Percentiles rank a stretch among this genome's conserved stretches.
phyloP scores from a whole-genome alignment of 2,113 vertebrate genomes.

The Petrocephalus microphthalmus region DNA sequence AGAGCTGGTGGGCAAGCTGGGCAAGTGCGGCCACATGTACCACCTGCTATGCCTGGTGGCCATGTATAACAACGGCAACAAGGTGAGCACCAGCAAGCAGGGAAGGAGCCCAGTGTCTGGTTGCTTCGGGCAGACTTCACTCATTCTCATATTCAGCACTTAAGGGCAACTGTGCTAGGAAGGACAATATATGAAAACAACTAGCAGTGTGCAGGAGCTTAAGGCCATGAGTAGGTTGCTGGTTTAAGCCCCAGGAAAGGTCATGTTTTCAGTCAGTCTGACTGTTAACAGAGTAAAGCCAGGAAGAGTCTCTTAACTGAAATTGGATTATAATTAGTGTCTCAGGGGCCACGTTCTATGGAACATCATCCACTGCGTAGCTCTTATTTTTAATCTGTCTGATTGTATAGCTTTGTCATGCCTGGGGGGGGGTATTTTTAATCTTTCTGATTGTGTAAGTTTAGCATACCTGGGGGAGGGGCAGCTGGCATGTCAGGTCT shows the following conservation, averaged over 20 bases:
- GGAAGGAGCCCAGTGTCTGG: neutral
- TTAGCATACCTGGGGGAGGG: neutral
- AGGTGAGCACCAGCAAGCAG: slow-evolving; percentile 56
- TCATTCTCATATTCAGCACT: neutral
- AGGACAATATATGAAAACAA: neutral
- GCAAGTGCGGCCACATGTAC: slow-evolving; percentile 91
- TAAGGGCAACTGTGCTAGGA: neutral
- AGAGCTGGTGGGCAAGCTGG: slow-evolving; percentile 87
- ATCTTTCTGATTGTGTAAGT: neutral
- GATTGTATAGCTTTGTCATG: too few relatives aligned
- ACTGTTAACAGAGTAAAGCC: neutral
- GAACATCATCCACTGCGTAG: neutral
- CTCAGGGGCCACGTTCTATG: neutral
- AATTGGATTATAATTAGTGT: neutral
- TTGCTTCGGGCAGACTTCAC: neutral
- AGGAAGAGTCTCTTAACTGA: neutral
- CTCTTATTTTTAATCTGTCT: neutral
- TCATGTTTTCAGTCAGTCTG: neutral
- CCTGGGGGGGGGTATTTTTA: neutral
- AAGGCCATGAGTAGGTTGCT: neutral
- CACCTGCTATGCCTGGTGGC: slow-evolving; percentile 94
- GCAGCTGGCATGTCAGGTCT: neutral
- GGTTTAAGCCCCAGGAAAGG: neutral
- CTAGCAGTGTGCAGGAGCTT: neutral
- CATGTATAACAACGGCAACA: slow-evolving; percentile 96